Evolutionary conservation across 2,888 invertebrate species (phyloP).

Genomic region (Heliconius cydno): DNA sequence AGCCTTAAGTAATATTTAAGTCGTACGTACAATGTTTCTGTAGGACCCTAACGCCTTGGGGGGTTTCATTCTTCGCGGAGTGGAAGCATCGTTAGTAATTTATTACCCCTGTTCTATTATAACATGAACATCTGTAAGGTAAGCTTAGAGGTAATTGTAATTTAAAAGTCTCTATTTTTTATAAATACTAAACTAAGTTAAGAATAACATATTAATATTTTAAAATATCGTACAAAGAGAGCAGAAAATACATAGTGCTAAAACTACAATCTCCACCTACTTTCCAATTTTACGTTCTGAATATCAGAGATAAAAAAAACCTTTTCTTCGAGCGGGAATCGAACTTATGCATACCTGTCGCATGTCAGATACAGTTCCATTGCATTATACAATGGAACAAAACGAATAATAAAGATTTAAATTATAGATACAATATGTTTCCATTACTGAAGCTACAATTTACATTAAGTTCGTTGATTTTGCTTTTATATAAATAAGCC

Average conservation of each 20-base stretch:
- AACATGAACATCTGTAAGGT: constrained; percentile 21
- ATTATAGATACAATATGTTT: too few relatives aligned
- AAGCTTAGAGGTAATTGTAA: background rate
- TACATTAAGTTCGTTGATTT: too few relatives aligned
- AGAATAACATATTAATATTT: background rate
- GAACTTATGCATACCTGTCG: too few relatives aligned
- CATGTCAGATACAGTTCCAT: too few relatives aligned
- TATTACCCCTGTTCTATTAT: constrained; percentile 27
- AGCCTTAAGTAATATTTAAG: constrained; percentile 1
- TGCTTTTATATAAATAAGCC: too few relatives aligned
- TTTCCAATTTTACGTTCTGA: too few relatives aligned
- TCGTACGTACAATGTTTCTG: constrained; percentile 17
- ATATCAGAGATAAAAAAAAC: too few relatives aligned
- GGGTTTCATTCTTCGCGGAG: constrained; percentile 25
- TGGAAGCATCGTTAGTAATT: constrained; percentile 30
- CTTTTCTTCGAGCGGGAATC: too few relatives aligned
- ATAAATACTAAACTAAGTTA: background rate
- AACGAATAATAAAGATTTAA: too few relatives aligned
- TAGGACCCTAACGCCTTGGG: constrained; percentile 12
- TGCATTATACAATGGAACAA: too few relatives aligned
- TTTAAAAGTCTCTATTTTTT: background rate
- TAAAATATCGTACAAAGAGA: background rate
- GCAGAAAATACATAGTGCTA: background rate
- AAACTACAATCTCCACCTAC: too few relatives aligned
- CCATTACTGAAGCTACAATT: too few relatives aligned